Conservation (phyloP, 2,113 vertebrate genomes). For the Barnardius zonarius region DNA sequence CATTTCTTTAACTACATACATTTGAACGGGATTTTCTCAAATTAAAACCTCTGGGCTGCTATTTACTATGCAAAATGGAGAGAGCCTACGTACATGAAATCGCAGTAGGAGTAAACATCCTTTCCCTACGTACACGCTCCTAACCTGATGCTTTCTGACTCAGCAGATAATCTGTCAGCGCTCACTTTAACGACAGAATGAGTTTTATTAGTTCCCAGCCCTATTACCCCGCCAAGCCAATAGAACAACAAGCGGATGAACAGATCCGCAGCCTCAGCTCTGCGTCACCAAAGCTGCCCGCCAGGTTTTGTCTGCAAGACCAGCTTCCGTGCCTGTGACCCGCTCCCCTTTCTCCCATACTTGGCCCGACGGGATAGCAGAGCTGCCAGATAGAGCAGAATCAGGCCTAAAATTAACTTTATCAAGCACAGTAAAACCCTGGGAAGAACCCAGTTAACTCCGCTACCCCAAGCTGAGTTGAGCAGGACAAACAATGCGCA, state of each 20-base stretch:
- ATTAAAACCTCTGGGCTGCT: not conserved
- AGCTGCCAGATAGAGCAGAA: not conserved
- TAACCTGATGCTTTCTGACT: not conserved
- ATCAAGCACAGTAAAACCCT: not conserved
- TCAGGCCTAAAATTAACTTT: not conserved
- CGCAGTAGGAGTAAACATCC: not conserved
- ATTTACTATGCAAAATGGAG: not conserved
- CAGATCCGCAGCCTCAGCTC: not conserved
- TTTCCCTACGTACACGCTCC: not conserved
- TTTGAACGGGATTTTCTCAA: not conserved
- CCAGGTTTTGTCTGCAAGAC: not conserved
- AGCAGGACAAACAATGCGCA: not conserved
- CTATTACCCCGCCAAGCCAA: not conserved
- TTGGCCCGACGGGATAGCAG: not conserved
- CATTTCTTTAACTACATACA: not conserved
- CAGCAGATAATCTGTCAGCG: not conserved
- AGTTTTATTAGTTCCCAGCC: not conserved
- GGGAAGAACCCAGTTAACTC: not conserved
- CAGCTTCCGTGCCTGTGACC: not conserved
- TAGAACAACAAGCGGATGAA: not conserved
- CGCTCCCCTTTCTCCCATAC: not conserved
- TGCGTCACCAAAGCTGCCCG: not conserved
- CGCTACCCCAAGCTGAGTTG: not conserved
- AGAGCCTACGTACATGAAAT: accelerated
- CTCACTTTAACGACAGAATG: not conserved